phyloP scores from a whole-genome alignment of 2,888 invertebrate genomes.

The Caprella mutica region DNA sequence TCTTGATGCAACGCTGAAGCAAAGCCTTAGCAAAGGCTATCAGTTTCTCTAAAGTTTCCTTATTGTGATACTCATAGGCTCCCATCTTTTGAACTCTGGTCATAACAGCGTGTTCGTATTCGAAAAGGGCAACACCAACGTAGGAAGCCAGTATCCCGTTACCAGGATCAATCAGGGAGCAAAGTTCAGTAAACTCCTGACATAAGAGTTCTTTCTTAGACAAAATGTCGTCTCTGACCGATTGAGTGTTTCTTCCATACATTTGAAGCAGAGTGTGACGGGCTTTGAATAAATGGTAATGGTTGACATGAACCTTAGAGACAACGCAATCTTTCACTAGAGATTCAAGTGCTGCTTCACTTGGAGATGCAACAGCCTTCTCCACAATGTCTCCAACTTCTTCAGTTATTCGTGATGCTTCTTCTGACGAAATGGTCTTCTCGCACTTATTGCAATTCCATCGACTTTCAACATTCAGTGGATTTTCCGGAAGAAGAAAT shows the following conservation, averaged over 20 bases:
- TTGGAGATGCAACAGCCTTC: constrained; percentile 7
- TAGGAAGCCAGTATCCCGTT: constrained; percentile 53
- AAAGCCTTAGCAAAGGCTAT: constrained; percentile 24
- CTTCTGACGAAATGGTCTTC: constrained; percentile 14
- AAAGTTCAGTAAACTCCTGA: constrained; percentile 38
- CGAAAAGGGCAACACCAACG: constrained; percentile 62
- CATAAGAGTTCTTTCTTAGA: constrained; percentile 50
- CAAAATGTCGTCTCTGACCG: constrained; percentile 37
- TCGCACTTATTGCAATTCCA: constrained; percentile 39
- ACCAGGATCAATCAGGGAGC: constrained; percentile 40
- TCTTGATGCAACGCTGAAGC: constrained; percentile 26
- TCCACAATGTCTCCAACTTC: constrained; percentile 25
- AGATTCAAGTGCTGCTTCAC: constrained; percentile 17
- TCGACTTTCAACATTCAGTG: constrained; percentile 40
- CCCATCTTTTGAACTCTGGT: constrained; percentile 8
- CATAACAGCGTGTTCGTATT: constrained; percentile 44
- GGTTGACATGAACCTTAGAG: constrained; percentile 57
- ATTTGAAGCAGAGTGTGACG: constrained; percentile 71
- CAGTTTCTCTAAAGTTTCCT: constrained; percentile 14
- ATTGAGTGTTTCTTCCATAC: constrained; percentile 48
- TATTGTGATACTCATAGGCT: constrained; percentile 14
- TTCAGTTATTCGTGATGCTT: constrained; percentile 18
- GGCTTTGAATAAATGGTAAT: constrained; percentile 68
- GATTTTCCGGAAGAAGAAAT: constrained; percentile 49
- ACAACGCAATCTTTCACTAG: constrained; percentile 16